These are phyloP conservation scores for Akabosia matsudoensis DNA, from an alignment of 1,140 invertebrate species.

Conservation along the genomic window DNA sequence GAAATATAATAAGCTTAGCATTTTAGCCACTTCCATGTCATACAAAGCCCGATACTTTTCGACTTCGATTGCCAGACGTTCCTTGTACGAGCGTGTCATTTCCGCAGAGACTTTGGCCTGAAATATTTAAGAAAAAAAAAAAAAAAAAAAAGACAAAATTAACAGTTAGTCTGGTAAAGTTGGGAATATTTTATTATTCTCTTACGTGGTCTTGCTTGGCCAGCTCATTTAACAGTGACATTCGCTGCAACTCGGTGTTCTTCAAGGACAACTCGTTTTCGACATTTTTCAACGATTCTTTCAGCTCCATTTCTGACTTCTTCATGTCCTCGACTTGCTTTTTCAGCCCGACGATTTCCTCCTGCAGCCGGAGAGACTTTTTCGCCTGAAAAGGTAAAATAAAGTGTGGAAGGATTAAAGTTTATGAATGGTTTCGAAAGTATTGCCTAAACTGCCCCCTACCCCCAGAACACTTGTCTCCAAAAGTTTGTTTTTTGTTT, in stretches of 20 bases:
- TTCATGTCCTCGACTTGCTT: neutral
- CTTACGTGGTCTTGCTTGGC: neutral
- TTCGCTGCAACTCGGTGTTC: neutral
- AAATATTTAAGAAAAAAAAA: neutral
- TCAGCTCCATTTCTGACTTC: neutral
- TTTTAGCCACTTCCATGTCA: constrained; percentile 6
- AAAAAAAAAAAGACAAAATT: neutral
- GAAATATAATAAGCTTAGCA: constrained; percentile 9
- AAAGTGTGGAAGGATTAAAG: no score
- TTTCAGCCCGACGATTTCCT: neutral
- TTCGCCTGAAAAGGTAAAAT: neutral
- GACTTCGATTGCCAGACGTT: neutral
- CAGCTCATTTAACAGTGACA: neutral
- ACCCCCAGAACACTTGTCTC: neutral
- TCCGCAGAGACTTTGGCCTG: neutral
- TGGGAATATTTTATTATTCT: no score
- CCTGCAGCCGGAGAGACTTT: neutral
- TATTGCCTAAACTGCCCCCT: neutral
- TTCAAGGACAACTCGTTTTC: neutral
- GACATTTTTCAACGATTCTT: neutral
- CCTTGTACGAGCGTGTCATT: neutral
- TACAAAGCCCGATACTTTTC: neutral
- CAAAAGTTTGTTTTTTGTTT: neutral
- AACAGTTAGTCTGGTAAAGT: neutral
- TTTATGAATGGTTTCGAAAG: neutral